These are phyloP conservation scores for Saccostrea glomerata DNA, from an alignment of 1,140 invertebrate genomes.

Conservation along the genomic window DNA sequence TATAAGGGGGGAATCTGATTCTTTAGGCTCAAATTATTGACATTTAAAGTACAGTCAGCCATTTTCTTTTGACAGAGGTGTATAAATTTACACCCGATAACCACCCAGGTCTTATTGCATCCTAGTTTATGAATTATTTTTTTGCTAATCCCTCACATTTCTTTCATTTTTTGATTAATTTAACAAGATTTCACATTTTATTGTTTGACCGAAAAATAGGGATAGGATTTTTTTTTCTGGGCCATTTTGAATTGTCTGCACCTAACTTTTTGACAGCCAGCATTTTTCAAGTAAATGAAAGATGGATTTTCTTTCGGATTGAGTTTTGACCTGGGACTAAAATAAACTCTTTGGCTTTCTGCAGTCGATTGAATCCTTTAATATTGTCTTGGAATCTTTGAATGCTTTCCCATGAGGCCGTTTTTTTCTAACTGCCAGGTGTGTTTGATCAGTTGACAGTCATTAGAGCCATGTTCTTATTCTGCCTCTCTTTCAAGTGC, in stretches of 20 bases:
- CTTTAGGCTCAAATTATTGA: slow-evolving; percentile 14
- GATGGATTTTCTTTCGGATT: slow-evolving; percentile 22
- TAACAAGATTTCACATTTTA: slow-evolving; percentile 14
- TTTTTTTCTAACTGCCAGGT: neutral
- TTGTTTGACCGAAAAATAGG: neutral
- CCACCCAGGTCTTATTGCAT: slow-evolving; percentile 3
- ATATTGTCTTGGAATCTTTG: slow-evolving; percentile 1
- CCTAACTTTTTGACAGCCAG: slow-evolving; percentile 8
- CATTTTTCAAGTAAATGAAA: neutral
- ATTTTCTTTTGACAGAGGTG: slow-evolving; percentile 34
- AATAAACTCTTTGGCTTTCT: slow-evolving; percentile 13
- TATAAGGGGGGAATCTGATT: slow-evolving; percentile 5
- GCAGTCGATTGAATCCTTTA: neutral
- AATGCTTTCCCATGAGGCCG: slow-evolving; percentile 26
- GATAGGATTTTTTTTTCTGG: slow-evolving; percentile 4
- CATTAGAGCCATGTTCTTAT: neutral
- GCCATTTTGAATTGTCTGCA: slow-evolving; percentile 1
- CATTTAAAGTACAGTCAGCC: slow-evolving; percentile 8
- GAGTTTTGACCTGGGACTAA: neutral
- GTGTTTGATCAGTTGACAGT: slow-evolving; percentile 9
- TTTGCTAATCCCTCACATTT: slow-evolving; percentile 12
- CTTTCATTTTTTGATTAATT: slow-evolving; percentile 33
- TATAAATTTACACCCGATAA: slow-evolving; percentile 15
- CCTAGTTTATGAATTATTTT: slow-evolving; percentile 20
- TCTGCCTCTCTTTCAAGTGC: neutral